These are phyloP conservation scores for Tipula confusa DNA, from an alignment of 2,888 invertebrate species.

Conservation along the genomic window DNA sequence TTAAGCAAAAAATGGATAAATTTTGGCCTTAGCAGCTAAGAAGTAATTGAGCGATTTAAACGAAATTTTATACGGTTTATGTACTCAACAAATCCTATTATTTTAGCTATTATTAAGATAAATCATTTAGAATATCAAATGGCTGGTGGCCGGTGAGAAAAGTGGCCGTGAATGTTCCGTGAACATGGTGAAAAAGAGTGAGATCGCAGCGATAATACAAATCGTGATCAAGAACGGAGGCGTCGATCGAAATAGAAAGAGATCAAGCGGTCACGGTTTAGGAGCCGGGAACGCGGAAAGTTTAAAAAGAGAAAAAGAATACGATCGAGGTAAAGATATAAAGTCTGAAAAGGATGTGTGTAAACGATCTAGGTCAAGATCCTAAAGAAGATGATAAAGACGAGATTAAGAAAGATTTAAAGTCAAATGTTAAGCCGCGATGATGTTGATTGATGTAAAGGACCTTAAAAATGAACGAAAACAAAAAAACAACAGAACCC, in stretches of 20 bases:
- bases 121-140: conserved; percentile 41
- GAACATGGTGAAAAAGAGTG: conserved; percentile 42
- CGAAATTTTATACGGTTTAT: too few relatives aligned
- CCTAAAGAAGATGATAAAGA: background rate
- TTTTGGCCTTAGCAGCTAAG: too few relatives aligned
- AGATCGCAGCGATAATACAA: conserved; percentile 32
- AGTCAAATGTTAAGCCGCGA: background rate
- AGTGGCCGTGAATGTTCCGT: conserved; percentile 46
- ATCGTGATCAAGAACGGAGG: conserved; percentile 39
- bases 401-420: background rate
- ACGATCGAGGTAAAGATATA: background rate
- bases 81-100: too few relatives aligned
- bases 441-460: background rate
- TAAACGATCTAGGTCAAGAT: background rate
- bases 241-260: conserved; percentile 31
- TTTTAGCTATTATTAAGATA: too few relatives aligned
- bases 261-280: background rate
- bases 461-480: conserved; percentile 46
- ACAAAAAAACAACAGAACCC: conserved; percentile 65
- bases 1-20: too few relatives aligned
- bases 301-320: background rate
- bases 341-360: background rate
- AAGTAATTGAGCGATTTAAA: too few relatives aligned
- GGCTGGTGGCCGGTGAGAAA: conserved; percentile 51
- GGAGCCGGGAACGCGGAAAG: background rate